phyloP scores from a whole-genome alignment of 64 coral and sea anemone species.

The Dendronephthya gigantea region DNA sequence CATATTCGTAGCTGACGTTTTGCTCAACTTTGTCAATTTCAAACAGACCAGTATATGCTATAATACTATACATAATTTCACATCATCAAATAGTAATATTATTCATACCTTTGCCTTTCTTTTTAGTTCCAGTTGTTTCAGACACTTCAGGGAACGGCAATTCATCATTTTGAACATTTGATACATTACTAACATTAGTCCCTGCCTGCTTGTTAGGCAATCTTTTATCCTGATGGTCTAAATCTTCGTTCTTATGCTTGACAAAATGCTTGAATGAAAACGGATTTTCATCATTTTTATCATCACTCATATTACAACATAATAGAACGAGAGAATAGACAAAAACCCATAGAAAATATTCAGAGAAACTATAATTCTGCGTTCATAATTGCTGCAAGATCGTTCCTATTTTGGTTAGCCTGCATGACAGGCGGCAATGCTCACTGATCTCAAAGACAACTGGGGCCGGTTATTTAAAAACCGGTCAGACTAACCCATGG shows the following conservation, averaged over 20 bases:
- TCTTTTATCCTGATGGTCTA: neutral
- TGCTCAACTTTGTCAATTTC: no score
- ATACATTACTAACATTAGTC: neutral
- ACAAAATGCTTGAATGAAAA: slow-evolving; percentile 22
- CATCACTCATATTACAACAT: neutral
- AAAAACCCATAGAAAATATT: neutral
- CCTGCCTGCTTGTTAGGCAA: neutral
- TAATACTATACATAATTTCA: no score
- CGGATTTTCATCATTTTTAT: neutral
- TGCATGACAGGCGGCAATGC: no score
- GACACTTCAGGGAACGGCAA: neutral
- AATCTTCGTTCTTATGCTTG: neutral
- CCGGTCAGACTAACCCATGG: no score
- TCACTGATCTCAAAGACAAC: no score
- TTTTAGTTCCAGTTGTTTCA: neutral
- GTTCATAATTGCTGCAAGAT: no score
- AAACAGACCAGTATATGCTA: no score
- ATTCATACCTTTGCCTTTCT: neutral
- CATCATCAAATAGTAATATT: no score
- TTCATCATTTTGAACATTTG: neutral
- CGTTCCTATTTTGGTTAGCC: no score
- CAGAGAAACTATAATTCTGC: neutral
- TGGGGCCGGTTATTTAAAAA: no score
- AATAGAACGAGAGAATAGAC: neutral
- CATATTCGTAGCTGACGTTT: no score